Base-by-base conservation (phyloP, 2,113 vertebrate species). In the Balaenoptera acutorostrata region DNA sequence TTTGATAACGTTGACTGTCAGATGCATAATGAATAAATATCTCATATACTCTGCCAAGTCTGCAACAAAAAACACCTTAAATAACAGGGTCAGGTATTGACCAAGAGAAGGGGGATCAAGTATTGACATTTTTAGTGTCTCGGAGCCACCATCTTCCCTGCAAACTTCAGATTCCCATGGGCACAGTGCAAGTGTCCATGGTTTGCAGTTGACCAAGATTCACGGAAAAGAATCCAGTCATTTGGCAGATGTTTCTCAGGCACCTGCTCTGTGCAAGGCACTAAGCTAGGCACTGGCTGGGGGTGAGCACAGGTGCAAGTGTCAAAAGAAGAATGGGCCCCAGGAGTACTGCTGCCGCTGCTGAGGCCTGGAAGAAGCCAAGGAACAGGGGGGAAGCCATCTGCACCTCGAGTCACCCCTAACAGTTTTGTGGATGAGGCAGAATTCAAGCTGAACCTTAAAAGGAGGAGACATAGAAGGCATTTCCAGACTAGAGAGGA, bases 1-100 rank as follows among this genome's bases (percentile, higher is more conserved):
- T 84, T 96, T 74, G 83, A 83, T 84, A 39, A 66, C 61, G 31
- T 25, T 93, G 78, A 74, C 64, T 63, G 23, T 97, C 81, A 89
- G 64, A 95, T 52, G 41, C 91, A 68, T 82, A 74, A 49, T 78
- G 41, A 92, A 59, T 82, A 75, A 85, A 33, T 94, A 49, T 83
- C 78, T 85, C 49, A 41, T 33, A 6, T 77, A 46, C 49, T 61
- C 82, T 29, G 61, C 41, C 49, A 84, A 63, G 87, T 78, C 78
- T 68, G 21, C 87, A 64, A 31, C 52, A 72, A 68, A 75, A n/a
- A 84, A 77, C n/a, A 78, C 71, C 63, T 49, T 61, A 86, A 64
- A 27, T 81, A 25, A 63, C 8, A 77, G 12, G 23, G 21, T 81
- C 59, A 72, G 41, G 25, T 69, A 29, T 15, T 88, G 46, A 83